Evolutionary conservation across 2,113 vertebrate species (phyloP), one percentile per base, ranked within the genome.

Genomic region (Chiloscyllium plagiosum): DNA sequence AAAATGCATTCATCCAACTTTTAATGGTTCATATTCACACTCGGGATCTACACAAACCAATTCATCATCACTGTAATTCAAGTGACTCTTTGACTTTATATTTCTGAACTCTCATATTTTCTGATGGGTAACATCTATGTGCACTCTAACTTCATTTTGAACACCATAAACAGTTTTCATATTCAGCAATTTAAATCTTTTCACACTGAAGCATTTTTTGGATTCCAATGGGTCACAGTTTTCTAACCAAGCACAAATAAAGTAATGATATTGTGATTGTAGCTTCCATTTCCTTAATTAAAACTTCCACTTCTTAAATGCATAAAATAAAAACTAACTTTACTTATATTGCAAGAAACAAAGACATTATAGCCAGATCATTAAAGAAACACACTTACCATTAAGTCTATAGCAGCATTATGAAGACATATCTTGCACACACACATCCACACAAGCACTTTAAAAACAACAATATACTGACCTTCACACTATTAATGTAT

Each of bases 1-100:
- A 95, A 95, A 95, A 76, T 95, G 94, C 94, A 95, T 47, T 50
- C 69, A 95, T 72, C 68, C 94, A 29, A 47, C 68, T 95, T 95
- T 52, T 72, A 72, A 72, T 72, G 47, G 94, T 52, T 95, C 37
- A 95, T 52, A 50, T 95, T 95, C 68, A 50, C 69, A 95, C 22
- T 4, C 37, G 12, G 29, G 69, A 52, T 95, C 69, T 15, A 33
- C 69, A 76, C 68, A 95, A 95, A 95, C 72, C 69, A 95, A 95
- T 95, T 47, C 19, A 52, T n/a, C 66, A 17, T 52, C 69, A 72
- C 42, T 7, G 37, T 94, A 47, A 94, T 70, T 72, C 93, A 47
- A 37, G 69, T 72, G 22, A 95, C 72, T 72, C 47, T 24, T 4
- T 95, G 68, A n/a, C 61, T 83, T 47, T 42, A 37, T 83, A 83